Percentiles rank a stretch among this genome's conserved stretches.
Evolutionary conservation across 2,797 vertebrate genomes (phyloP).

Genomic region (Parauchenoglanis punctatus): DNA sequence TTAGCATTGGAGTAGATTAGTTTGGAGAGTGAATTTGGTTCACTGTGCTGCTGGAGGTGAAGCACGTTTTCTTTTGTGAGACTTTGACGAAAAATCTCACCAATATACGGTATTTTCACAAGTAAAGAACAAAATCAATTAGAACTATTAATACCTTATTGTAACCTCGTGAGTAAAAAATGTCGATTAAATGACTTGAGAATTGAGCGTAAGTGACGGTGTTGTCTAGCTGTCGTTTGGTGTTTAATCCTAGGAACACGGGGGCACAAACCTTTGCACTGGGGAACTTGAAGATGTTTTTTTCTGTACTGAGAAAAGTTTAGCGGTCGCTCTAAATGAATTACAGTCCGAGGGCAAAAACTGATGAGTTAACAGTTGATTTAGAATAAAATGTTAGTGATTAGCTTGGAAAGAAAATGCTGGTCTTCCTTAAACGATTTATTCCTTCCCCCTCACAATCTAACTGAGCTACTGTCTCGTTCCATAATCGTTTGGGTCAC

Average conservation of each 20-base stretch:
- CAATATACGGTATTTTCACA: no score
- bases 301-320: background rate
- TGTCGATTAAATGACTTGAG: background rate
- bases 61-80: no score
- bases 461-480: background rate
- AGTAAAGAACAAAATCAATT: background rate
- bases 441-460: background rate
- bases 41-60: no score
- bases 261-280: background rate
- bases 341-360: background rate
- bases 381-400: background rate
- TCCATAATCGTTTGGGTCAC: background rate
- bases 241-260: background rate
- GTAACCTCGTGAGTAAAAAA: background rate
- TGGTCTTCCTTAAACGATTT: background rate
- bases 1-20: background rate
- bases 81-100: no score
- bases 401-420: background rate
- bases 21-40: background rate
- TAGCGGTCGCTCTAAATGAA: background rate
- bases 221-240: background rate
- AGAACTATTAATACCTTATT: background rate
- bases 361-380: no score
- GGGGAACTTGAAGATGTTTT: background rate
- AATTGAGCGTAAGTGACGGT: background rate